Conservation (phyloP, 92 coral and sea anemone species). For the Porites rus region DNA sequence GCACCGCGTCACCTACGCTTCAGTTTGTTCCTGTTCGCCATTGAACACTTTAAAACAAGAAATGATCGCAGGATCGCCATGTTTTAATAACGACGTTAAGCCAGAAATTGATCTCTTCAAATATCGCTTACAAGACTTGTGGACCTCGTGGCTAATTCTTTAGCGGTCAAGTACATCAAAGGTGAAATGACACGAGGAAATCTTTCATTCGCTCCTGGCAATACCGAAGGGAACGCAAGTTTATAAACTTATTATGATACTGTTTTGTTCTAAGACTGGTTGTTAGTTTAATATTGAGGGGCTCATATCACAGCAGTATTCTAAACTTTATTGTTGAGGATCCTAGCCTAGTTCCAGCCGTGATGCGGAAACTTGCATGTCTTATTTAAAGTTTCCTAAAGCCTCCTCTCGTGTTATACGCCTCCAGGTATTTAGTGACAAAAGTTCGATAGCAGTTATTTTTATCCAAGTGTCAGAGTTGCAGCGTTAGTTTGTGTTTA, state of each 20-base stretch:
- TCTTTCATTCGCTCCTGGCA: slow-evolving; percentile 12
- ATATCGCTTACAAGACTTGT: background rate
- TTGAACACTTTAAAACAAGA: background rate
- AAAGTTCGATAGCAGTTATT: slow-evolving; percentile 18
- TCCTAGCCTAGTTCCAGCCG: background rate
- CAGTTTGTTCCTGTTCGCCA: background rate
- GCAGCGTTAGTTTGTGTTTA: background rate
- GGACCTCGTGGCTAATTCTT: background rate
- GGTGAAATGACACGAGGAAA: background rate
- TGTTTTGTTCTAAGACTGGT: background rate
- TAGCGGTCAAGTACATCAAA: slow-evolving; percentile 1
- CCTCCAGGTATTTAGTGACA: slow-evolving; percentile 16
- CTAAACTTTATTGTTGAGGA: background rate
- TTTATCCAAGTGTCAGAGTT: background rate
- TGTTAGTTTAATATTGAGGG: background rate
- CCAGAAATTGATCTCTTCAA: background rate
- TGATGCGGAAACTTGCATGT: background rate
- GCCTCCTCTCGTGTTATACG: slow-evolving; percentile 37
- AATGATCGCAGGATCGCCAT: background rate
- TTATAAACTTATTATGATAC: background rate
- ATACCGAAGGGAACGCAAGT: slow-evolving; percentile 2
- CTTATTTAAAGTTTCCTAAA: background rate
- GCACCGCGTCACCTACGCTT: background rate
- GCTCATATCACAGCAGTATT: background rate
- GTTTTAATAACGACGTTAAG: background rate